Evolutionary conservation across 2,113 vertebrate genomes (phyloP).

Genomic region (Embiotoca jacksoni): DNA sequence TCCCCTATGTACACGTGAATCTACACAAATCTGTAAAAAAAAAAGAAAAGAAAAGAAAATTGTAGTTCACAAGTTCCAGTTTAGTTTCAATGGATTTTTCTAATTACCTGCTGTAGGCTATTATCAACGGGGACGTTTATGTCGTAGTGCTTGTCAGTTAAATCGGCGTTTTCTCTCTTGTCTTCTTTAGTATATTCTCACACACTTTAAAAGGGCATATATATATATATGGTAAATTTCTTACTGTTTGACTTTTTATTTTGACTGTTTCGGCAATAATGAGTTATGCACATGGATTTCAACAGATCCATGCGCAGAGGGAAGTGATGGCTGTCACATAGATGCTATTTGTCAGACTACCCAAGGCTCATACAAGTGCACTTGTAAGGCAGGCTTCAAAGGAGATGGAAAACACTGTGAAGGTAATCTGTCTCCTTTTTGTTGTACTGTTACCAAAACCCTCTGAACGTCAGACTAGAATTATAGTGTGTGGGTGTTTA

Average conservation of each 20-base stretch:
- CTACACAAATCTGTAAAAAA: neutral
- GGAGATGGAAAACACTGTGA: slow-evolving; percentile 91
- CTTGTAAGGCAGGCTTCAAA: slow-evolving; percentile 92
- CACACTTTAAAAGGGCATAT: neutral
- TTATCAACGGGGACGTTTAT: neutral
- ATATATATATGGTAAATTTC: neutral
- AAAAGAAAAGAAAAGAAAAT: no score
- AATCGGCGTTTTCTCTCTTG: neutral
- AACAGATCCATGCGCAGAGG: slow-evolving; percentile 87
- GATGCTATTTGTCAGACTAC: slow-evolving; percentile 96
- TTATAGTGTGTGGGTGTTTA: neutral
- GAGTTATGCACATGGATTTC: slow-evolving; percentile 36
- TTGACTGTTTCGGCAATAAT: slow-evolving; percentile 18
- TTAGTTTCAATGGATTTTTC: neutral
- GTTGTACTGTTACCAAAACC: neutral
- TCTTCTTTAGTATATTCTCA: neutral
- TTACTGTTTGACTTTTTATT: neutral
- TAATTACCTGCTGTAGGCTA: neutral
- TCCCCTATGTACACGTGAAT: neutral
- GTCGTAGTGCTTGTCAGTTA: neutral
- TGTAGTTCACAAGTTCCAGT: neutral
- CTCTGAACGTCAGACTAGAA: neutral
- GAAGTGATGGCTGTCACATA: slow-evolving; percentile 93
- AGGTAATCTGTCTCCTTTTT: slow-evolving; percentile 60
- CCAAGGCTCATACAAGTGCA: slow-evolving; percentile 93